Evolutionary conservation across 2,113 vertebrate species (phyloP).

Genomic region (Glaucomys volans): DNA sequence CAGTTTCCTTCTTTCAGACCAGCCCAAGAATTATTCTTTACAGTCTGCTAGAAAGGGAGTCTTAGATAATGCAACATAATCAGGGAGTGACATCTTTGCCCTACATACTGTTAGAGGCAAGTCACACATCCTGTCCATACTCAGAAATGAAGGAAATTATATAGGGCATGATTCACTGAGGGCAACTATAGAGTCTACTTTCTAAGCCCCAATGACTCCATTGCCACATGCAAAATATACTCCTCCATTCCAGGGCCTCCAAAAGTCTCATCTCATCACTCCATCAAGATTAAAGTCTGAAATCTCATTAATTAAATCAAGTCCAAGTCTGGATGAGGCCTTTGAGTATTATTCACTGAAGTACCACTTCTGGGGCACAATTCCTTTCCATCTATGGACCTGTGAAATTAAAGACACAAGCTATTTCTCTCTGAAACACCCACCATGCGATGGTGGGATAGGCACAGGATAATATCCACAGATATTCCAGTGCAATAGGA

Average conservation of each 20-base stretch:
- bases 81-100: background rate
- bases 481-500: background rate
- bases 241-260: background rate
- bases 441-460: background rate
- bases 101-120: background rate
- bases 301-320: background rate
- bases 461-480: background rate
- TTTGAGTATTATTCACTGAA: background rate
- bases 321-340: background rate
- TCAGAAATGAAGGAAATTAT: background rate
- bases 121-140: background rate
- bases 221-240: background rate
- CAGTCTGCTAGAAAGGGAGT: background rate
- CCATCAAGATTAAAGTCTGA: background rate
- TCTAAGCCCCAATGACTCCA: background rate
- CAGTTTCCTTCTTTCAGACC: background rate
- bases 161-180: background rate
- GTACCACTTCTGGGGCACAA: background rate
- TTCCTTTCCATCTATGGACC: background rate
- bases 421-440: background rate
- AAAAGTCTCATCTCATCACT: background rate
- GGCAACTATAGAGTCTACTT: background rate
- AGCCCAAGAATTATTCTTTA: background rate
- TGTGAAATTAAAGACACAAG: background rate
- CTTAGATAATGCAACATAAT: background rate